Percentiles rank a stretch among this genome's conserved stretches.
These are phyloP conservation scores for Lamprotornis superbus DNA, from an alignment of 2,113 vertebrate genomes.

Conservation along the genomic window DNA sequence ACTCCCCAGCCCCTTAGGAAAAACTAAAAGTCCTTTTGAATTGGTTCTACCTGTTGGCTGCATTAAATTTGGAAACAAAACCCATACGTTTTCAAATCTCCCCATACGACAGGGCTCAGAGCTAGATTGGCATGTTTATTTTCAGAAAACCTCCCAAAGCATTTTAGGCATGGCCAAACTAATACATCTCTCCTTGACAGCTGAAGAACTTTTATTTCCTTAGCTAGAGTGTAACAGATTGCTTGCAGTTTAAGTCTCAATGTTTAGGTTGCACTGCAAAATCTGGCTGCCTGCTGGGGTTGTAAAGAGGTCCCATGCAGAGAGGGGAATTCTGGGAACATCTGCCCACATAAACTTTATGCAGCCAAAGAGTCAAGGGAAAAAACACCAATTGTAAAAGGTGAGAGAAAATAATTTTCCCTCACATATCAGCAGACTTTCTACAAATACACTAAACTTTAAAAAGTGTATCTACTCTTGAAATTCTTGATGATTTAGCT, in stretches of 20 bases:
- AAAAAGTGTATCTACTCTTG: neutral
- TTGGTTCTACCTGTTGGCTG: slow-evolving; percentile 27
- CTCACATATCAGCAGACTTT: neutral
- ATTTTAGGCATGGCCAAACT: slow-evolving; percentile 39
- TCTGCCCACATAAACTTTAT: slow-evolving; percentile 33
- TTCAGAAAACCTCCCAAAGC: slow-evolving; percentile 53
- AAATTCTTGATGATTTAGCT: neutral
- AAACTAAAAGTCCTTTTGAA: slow-evolving; percentile 9
- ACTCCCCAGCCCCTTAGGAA: neutral
- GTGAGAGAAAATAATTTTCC: neutral
- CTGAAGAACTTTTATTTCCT: slow-evolving; percentile 52
- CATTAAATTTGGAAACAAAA: slow-evolving; percentile 30
- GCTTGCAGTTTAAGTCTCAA: slow-evolving; percentile 33
- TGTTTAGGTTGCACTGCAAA: slow-evolving; percentile 41
- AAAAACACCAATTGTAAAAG: slow-evolving; percentile 9
- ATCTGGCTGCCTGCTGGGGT: slow-evolving; percentile 54
- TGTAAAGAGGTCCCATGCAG: slow-evolving; percentile 57
- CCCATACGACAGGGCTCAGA: neutral
- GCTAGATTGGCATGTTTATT: slow-evolving; percentile 32
- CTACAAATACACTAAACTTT: neutral
- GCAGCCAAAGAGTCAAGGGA: slow-evolving; percentile 3
- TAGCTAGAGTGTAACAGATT: slow-evolving; percentile 44
- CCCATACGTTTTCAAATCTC: slow-evolving; percentile 25
- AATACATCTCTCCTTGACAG: slow-evolving; percentile 59
- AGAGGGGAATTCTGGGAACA: slow-evolving; percentile 53